These are phyloP conservation scores for Drosophila merina DNA, from an alignment of 2,888 invertebrate genomes.

Conservation along the genomic window DNA sequence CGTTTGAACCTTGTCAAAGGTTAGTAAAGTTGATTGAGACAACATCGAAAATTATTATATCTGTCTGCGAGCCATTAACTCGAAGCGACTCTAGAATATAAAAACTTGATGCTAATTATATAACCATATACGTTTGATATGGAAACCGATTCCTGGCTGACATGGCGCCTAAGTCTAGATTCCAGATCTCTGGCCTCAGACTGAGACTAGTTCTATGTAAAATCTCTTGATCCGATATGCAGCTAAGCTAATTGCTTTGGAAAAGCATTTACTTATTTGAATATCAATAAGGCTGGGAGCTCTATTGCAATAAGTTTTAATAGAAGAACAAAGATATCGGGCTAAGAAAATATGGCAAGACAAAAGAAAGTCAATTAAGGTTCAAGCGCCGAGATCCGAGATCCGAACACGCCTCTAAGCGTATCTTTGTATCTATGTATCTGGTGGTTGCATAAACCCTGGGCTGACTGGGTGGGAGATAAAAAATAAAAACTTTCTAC, in stretches of 20 bases:
- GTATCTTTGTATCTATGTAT: slow-evolving; percentile 26
- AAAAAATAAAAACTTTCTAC: slow-evolving; percentile 70
- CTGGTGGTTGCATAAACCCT: slow-evolving; percentile 40
- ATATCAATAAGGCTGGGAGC: slow-evolving; percentile 22
- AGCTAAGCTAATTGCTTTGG: slow-evolving; percentile 38
- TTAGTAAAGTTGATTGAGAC: slow-evolving; percentile 32
- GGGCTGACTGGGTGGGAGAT: slow-evolving; percentile 13
- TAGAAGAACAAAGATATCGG: background rate
- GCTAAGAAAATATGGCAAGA: slow-evolving; percentile 22
- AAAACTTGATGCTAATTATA: slow-evolving; percentile 38
- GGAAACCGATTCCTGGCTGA: slow-evolving; percentile 17
- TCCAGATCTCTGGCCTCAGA: slow-evolving; percentile 21
- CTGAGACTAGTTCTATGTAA: background rate
- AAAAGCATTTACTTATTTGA: slow-evolving; percentile 33
- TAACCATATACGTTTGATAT: slow-evolving; percentile 29
- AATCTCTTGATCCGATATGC: slow-evolving; percentile 22
- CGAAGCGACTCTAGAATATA: slow-evolving; percentile 29
- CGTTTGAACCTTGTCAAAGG: slow-evolving; percentile 11
- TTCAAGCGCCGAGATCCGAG: slow-evolving; percentile 51
- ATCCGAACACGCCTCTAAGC: slow-evolving; percentile 41
- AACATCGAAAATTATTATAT: slow-evolving; percentile 38
- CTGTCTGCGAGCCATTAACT: slow-evolving; percentile 19
- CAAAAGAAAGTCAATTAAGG: slow-evolving; percentile 67
- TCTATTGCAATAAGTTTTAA: background rate
- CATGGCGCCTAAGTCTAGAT: slow-evolving; percentile 37